These are phyloP conservation scores for Rhamphomyia laevipes DNA, from an alignment of 2,888 invertebrate species.

Conservation along the genomic window DNA sequence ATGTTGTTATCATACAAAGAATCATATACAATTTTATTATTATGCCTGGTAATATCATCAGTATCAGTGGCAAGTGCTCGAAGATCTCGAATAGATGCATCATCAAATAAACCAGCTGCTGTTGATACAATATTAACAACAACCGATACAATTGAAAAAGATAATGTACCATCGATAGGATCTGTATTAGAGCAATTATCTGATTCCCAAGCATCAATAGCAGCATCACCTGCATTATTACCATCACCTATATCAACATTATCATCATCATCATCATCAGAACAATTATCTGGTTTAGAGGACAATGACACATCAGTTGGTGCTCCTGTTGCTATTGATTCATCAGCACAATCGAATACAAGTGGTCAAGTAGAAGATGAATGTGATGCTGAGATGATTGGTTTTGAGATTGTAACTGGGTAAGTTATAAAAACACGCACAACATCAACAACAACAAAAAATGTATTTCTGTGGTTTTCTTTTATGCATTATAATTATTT, in stretches of 20 bases:
- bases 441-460: too few relatives aligned
- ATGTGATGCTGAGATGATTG: slow-evolving; percentile 82
- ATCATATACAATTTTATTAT: background rate
- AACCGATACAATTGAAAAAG: background rate
- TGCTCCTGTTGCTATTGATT: background rate
- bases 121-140: background rate
- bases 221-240: background rate
- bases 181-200: background rate
- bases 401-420: slow-evolving; percentile 87
- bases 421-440: slow-evolving; percentile 31
- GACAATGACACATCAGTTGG: background rate
- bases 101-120: background rate
- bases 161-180: background rate
- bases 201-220: background rate
- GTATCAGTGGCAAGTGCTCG: background rate
- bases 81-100: background rate
- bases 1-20: background rate
- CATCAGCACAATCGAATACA: background rate
- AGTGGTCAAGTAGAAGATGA: slow-evolving; percentile 44
- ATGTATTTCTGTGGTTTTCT: too few relatives aligned
- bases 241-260: background rate
- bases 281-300: background rate
- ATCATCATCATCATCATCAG: background rate
- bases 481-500: too few relatives aligned
- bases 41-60: background rate